A percentile compares a stretch with the other conserved stretches of the same genome.
Evolutionary conservation across 1,140 invertebrate species (phyloP).

Genomic region (Planococcus citri): DNA sequence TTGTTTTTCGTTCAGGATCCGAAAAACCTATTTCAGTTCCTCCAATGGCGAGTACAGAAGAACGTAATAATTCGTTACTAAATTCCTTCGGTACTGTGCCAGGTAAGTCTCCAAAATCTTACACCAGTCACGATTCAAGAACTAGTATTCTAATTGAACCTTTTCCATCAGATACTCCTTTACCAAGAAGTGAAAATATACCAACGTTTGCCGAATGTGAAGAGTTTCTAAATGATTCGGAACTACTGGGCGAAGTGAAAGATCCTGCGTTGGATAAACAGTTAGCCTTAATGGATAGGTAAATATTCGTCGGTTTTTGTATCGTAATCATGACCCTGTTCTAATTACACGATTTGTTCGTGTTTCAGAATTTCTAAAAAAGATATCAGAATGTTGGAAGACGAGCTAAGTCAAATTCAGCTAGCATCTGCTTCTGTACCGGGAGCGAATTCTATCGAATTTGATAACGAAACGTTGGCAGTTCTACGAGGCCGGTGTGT

Average conservation of each 20-base stretch:
- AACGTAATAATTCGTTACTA: slow-evolving; percentile 23
- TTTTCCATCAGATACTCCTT: slow-evolving; percentile 21
- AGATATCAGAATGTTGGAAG: slow-evolving; percentile 79
- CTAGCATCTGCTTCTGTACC: slow-evolving; percentile 84
- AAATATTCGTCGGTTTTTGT: slow-evolving; percentile 26
- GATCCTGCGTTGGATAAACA: slow-evolving; percentile 62
- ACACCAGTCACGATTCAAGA: neutral
- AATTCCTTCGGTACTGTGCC: slow-evolving; percentile 8
- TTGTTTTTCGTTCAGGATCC: neutral
- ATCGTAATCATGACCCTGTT: neutral
- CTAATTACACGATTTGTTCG: slow-evolving; percentile 36
- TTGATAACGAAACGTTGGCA: slow-evolving; percentile 85
- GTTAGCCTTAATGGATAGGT: slow-evolving; percentile 53
- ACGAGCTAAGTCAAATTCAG: slow-evolving; percentile 80
- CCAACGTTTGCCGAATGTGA: slow-evolving; percentile 77
- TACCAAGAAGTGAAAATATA: slow-evolving; percentile 22
- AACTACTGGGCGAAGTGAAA: slow-evolving; percentile 55
- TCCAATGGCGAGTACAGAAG: slow-evolving; percentile 22
- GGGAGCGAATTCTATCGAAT: slow-evolving; percentile 61
- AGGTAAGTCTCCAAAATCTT: slow-evolving; percentile 8
- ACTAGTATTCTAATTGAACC: neutral
- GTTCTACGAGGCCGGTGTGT: slow-evolving; percentile 85
- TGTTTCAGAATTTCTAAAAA: slow-evolving; percentile 54
- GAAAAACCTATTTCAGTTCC: slow-evolving; percentile 24
- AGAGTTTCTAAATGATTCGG: slow-evolving; percentile 72